Evolutionary conservation across 2,888 invertebrate genomes (phyloP).

Genomic region (Volucella zonaria): DNA sequence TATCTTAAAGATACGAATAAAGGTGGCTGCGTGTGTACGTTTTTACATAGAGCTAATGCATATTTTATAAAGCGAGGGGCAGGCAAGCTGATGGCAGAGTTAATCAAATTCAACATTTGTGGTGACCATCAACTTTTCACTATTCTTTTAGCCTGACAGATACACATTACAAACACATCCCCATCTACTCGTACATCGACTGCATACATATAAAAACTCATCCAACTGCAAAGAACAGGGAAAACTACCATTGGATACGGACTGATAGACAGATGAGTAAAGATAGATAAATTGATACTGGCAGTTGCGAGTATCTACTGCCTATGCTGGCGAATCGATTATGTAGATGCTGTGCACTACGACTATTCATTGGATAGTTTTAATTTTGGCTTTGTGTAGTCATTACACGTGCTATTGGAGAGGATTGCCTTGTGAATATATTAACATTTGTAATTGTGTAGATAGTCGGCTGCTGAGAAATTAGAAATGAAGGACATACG

Average conservation of each 20-base stretch:
- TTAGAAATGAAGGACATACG: no score
- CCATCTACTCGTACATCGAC: no score
- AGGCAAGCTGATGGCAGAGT: conserved; percentile 34
- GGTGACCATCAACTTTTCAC: conserved; percentile 65
- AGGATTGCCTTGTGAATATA: conserved; percentile 10
- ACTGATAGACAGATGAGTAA: conserved; percentile 66
- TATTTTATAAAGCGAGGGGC: not conserved
- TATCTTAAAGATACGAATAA: conserved; percentile 21
- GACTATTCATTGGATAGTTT: conserved; percentile 29
- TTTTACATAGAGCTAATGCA: not conserved
- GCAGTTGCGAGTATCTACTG: conserved; percentile 23
- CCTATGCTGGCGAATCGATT: conserved; percentile 53
- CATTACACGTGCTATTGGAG: conserved; percentile 43
- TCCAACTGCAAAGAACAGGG: conserved; percentile 33
- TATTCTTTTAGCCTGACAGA: conserved; percentile 20
- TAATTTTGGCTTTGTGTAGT: conserved; percentile 34
- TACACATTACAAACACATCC: no score
- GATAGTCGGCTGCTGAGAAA: no score
- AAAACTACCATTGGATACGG: conserved; percentile 55
- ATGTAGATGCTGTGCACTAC: conserved; percentile 65
- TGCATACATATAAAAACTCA: conserved; percentile 5
- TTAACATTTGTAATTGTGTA: conserved; percentile 9
- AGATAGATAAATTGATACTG: conserved; percentile 63
- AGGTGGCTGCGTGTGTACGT: not conserved
- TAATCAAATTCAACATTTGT: conserved; percentile 71